Evolutionary conservation across 2,888 invertebrate species (phyloP), one percentile per base, ranked within the genome.

Genomic region (Lymantria monacha): DNA sequence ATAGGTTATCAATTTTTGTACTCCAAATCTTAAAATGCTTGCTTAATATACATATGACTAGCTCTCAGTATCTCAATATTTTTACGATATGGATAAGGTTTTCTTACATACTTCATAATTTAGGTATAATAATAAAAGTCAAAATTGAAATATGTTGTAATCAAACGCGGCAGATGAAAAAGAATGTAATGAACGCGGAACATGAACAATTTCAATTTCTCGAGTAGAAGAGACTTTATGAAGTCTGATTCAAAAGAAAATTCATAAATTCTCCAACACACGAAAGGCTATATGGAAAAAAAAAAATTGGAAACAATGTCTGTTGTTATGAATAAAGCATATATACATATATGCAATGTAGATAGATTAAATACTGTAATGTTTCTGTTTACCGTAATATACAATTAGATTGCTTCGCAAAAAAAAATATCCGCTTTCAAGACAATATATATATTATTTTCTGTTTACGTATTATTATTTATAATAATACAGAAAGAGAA

Each of bases 191-290:
- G 15, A 37, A 31, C 22, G n/a, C 14, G 10, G 13, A 44, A 52
- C 44, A 52, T 41, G 15, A 53, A 59, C 48, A 47, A 53, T 63
- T 61, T 59, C 53, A 61, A 63, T 63, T 59, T 55, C 43, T 13
- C 51, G 22, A 22, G 22, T 22, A 22, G 22, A n/a, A n/a, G 22
- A 22, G 22, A 22, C 22, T 22, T 22, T 22, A 33, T 33, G 10
- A 33, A 33, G 9, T 33, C 33, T 33, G 33, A 10, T 33, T 10
- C 10, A 53, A 52, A 38, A 37, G 51, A 46, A 45, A 8, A 15
- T 14, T 40, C 33, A 58, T 53, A 44, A 58, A 58, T 55, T 58
- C 49, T 37, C 45, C 52, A 48, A 46, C 44, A 45, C 44, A 40
- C 15, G 14, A 38, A 44, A 30, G 42, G 40, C 43, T 37, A 46